Base-by-base conservation (phyloP, 2,888 invertebrate genomes). In the Chaetogeoica ovagalla region DNA sequence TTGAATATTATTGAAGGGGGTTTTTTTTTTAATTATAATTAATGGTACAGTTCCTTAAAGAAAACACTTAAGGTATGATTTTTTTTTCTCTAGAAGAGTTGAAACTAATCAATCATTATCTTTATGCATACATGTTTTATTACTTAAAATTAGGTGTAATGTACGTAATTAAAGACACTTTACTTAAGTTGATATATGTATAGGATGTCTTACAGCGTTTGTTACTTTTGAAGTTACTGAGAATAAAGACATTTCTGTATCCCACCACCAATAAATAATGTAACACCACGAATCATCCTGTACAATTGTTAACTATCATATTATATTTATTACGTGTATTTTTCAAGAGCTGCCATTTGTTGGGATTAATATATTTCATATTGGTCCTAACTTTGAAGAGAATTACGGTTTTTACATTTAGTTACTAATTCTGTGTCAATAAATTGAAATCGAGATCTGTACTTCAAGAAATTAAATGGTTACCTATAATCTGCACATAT, bases 101-200 rank as follows among this genome's bases (percentile, higher is more conserved):
- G 11, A 62, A 72, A 75, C 57, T 55, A 39, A 39, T 66, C 21
- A 23, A 23, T 65, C 13, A 57, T 65, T 74, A 74, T 74, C 65
- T 65, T 55, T 39, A 57, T 21, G 11, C 30, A 17, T 57, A 39
- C 5, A 57, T 39, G 19, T 55, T 74, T 65, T 74, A 65, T 65
- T 65, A 37, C 73, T 43, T 23, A 23, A 60, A 71, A 60, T 19
- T 13, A 62, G 21, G 15, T 7, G 48, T 63, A 15, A 63, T 59
- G 21, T 43, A 21, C 8, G 43, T 65, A 23, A 19, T 57, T n/a
- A 55, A 65, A 17, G 11, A 37, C 3, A 52, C 8, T 30, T 13
- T 15, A 13, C 13, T 13, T 8, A 62, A 63, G 30, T 62, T 30
- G 5, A 62, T 72, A 48, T 23, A 5, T 37, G n/a, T 74, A 65